Evolutionary conservation across 2,797 vertebrate species (phyloP).

Genomic region (Dryobates pubescens): DNA sequence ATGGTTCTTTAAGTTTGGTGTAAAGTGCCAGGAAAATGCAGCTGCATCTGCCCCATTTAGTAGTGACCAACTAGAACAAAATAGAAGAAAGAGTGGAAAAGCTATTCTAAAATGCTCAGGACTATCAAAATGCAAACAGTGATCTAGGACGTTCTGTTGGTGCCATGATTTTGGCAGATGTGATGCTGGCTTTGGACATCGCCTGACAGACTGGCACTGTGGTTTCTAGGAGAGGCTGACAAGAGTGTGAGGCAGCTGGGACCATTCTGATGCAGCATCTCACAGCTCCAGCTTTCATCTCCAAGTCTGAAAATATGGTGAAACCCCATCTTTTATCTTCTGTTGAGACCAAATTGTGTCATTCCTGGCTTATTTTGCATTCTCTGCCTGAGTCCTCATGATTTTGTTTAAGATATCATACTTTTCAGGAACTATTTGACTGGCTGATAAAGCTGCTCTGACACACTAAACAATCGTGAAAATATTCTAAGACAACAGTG

Average conservation of each 20-base stretch:
- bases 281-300: background rate
- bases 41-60: background rate
- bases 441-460: background rate
- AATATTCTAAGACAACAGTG: background rate
- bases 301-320: background rate
- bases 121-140: background rate
- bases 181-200: background rate
- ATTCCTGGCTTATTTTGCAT: background rate
- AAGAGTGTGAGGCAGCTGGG: background rate
- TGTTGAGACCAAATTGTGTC: background rate
- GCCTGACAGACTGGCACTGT: background rate
- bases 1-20: background rate
- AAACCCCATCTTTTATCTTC: background rate
- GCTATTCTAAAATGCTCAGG: background rate
- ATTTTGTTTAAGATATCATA: background rate
- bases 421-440: background rate
- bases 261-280: background rate
- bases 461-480: background rate
- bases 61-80: background rate
- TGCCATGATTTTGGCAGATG: accelerated
- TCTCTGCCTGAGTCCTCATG: background rate
- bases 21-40: background rate
- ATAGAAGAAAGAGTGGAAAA: background rate
- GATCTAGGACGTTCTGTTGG: too few relatives aligned
- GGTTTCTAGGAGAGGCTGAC: background rate